phyloP scores from a whole-genome alignment of 1,140 invertebrate genomes.

The Drosophila sproati region DNA sequence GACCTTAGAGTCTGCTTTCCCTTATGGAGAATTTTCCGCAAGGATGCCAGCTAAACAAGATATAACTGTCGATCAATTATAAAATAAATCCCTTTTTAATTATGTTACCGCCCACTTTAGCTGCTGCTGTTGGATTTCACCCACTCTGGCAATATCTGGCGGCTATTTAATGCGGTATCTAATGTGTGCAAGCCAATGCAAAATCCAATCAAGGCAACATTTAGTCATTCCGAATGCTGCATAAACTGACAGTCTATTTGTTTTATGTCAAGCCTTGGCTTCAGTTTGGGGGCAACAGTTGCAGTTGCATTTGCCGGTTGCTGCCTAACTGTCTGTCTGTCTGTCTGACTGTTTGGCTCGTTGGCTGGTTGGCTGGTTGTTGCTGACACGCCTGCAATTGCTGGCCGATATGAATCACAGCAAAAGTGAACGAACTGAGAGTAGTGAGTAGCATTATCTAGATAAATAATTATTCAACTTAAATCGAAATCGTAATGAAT shows the following conservation, averaged over 20 bases:
- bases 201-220: constrained; percentile 68
- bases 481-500: constrained; percentile 83
- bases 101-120: not conserved
- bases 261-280: constrained; percentile 69
- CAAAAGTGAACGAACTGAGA: constrained; percentile 26
- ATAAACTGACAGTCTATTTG: constrained; percentile 82
- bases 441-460: constrained; percentile 73
- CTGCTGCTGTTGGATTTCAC: constrained; percentile 2
- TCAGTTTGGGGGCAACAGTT: constrained; percentile 35
- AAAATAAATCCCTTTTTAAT: not conserved
- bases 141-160: constrained; percentile 17
- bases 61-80: not conserved
- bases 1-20: too few relatives aligned
- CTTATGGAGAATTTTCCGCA: not conserved
- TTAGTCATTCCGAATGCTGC: constrained; percentile 79
- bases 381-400: constrained; percentile 78
- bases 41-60: not conserved
- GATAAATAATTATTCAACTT: constrained; percentile 83
- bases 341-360: too few relatives aligned
- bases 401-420: constrained; percentile 72
- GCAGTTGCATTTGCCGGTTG: not conserved
- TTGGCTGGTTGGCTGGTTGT: constrained; percentile 20
- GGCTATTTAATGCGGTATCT: constrained; percentile 33
- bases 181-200: constrained; percentile 44
- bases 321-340: not conserved